These are phyloP conservation scores for Tenebrosternarchus preto DNA, from an alignment of 2,113 vertebrate genomes.

Conservation along the genomic window DNA sequence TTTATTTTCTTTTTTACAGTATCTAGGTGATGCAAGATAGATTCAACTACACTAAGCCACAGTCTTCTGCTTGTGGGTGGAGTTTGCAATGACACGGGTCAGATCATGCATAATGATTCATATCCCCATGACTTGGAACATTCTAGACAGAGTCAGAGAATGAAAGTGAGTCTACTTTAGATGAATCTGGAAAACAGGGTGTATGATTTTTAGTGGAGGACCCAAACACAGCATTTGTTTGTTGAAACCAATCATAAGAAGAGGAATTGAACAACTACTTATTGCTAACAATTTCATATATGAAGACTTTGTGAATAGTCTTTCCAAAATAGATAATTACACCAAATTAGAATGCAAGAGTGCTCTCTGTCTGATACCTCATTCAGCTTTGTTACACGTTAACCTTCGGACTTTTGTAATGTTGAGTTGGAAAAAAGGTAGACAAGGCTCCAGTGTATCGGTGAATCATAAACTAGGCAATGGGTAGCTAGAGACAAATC, in stretches of 20 bases:
- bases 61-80: not conserved
- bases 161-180: not conserved
- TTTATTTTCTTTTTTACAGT: not conserved
- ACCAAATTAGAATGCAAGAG: not conserved
- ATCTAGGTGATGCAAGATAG: not conserved
- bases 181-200: not conserved
- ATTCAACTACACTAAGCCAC: slow-evolving; percentile 21
- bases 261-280: too few relatives aligned
- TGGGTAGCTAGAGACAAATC: slow-evolving; percentile 26
- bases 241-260: too few relatives aligned
- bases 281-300: not conserved
- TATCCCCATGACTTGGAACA: slow-evolving; percentile 55
- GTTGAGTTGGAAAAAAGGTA: slow-evolving; percentile 35
- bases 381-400: not conserved
- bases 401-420: slow-evolving; percentile 45
- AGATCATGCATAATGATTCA: slow-evolving; percentile 61
- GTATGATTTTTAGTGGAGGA: not conserved
- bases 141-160: not conserved
- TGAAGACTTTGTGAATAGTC: not conserved
- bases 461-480: slow-evolving; percentile 48
- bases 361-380: not conserved
- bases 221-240: too few relatives aligned
- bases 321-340: not conserved
- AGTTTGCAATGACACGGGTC: slow-evolving; percentile 50
- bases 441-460: slow-evolving; percentile 15